phyloP scores from a whole-genome alignment of 2,113 vertebrate genomes.

The Nansenia antarctica region DNA sequence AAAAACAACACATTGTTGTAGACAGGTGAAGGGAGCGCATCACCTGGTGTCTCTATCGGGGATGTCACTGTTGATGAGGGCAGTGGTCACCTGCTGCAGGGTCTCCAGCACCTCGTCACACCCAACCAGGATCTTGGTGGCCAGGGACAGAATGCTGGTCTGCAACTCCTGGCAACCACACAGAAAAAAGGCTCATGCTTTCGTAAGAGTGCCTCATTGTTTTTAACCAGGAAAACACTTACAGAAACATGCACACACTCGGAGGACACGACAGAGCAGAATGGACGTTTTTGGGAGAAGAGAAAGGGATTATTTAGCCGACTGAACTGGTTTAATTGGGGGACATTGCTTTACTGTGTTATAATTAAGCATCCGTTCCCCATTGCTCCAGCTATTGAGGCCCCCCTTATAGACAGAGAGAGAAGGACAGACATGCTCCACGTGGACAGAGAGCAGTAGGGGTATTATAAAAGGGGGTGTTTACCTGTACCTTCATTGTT shows the following conservation, averaged over 20 bases:
- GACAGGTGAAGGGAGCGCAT: background rate
- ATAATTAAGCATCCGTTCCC: background rate
- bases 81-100: conserved; percentile 93
- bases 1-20: background rate
- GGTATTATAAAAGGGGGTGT: conserved; percentile 84
- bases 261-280: background rate
- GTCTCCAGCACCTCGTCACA: conserved; percentile 98
- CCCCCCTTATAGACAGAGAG: background rate
- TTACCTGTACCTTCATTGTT: conserved; percentile 99
- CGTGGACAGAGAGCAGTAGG: background rate
- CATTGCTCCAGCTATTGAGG: background rate
- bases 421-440: conserved; percentile 18
- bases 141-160: conserved; percentile 90
- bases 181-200: conserved; percentile 56
- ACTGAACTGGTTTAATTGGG: background rate
- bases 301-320: background rate
- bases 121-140: conserved; percentile 92
- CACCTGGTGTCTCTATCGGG: conserved; percentile 90
- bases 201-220: conserved; percentile 60
- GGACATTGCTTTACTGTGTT: background rate
- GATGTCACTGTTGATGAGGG: conserved; percentile 92
- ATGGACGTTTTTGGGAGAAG: background rate
- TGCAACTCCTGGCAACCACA: conserved; percentile 85
- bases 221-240: background rate
- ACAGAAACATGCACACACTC: background rate